Base-by-base conservation (phyloP, 2,113 vertebrate species). In the Cyprinodon tularosa region DNA sequence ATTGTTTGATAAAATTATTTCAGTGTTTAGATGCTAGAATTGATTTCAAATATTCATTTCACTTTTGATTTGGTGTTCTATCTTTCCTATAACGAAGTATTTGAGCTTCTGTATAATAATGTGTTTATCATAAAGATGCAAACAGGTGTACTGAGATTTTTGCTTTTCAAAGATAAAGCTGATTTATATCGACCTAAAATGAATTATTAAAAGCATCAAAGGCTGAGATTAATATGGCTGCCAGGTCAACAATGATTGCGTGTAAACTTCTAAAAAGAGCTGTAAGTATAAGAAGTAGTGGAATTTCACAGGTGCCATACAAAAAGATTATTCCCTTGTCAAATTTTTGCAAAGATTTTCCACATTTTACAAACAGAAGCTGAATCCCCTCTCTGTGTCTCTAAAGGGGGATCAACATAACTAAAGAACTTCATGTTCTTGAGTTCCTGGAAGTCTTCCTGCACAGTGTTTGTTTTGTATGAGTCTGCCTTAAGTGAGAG, bases 371-470 rank as follows among this genome's bases (percentile, higher is more conserved):
- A 39, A 62, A 50, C 63, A 66, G 57, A 59, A 80, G 48, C 87
- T 86, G 74, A 87, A 90, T 90, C 77, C 80, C 71, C 69, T 85
- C 86, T 72, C 80, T 39, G 6, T 78, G 86, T 89, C 82, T 77
- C 72, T 82, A 81, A 78, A 37, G 60, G 11, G 60, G 59, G 68
- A 71, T 84, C 62, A 61, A 73, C 80, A 69, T 72, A 65, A 74
- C 69, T 76, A 87, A 86, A 89, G 71, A 84, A 85, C 83, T 68
- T 73, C 38, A n/a, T 78, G 83, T 86, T 85, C 87, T 53, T 74
- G 65, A 80, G 78, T 92, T 93, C 89, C 82, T 93, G 78, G 90
- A 90, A 92, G 80, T 85, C 68, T 70, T 87, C 74, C 92, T 92
- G 74, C 87, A 81, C 89, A 92, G 89, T 87, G 70, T 86, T 87